Evolutionary conservation across 2,888 invertebrate species (phyloP).

Genomic region (Nebria salina): DNA sequence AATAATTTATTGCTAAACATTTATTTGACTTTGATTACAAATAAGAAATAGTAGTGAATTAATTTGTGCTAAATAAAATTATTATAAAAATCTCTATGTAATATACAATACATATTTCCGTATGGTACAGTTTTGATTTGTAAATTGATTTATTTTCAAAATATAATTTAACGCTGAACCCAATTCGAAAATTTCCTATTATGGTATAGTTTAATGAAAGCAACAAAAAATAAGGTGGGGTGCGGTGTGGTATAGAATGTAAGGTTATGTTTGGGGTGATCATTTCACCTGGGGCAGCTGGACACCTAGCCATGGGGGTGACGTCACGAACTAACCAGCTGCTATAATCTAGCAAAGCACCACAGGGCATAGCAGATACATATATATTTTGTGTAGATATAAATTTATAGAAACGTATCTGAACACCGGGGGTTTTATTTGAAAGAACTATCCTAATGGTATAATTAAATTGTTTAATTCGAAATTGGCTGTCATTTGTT

Average conservation of each 20-base stretch:
- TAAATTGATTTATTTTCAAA: too few species aligned
- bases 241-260: not conserved
- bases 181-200: too few species aligned
- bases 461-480: not conserved
- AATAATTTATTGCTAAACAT: not conserved
- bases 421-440: not conserved
- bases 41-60: too few species aligned
- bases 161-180: too few species aligned
- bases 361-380: not conserved
- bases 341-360: not conserved
- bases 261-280: not conserved
- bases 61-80: too few species aligned
- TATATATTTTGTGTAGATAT: not conserved
- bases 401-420: constrained; percentile 4
- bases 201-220: not conserved
- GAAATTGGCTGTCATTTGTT: not conserved
- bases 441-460: not conserved
- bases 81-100: too few species aligned
- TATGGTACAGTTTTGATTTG: too few species aligned
- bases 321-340: constrained; percentile 5
- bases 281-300: constrained; percentile 20
- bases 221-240: not conserved
- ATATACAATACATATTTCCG: too few species aligned
- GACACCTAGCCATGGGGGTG: constrained; percentile 21
- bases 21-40: too few species aligned